Conservation (phyloP, 2,797 vertebrate genomes). For the Eptatretus atami region DNA sequence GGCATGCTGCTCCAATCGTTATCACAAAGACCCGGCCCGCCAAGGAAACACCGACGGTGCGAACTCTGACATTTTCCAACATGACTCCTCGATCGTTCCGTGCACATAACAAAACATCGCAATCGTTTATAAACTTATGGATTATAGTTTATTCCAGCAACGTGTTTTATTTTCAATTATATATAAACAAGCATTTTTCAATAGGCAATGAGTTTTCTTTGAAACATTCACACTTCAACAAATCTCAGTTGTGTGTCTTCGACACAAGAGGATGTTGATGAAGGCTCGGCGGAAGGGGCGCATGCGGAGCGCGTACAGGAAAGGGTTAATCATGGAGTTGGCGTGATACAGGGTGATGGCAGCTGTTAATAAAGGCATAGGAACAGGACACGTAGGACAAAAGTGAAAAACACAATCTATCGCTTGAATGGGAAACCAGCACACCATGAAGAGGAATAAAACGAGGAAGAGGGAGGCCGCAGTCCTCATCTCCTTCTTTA, state of each 20-base stretch:
- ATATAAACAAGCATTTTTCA: too few relatives aligned
- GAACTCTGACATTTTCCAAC: too few relatives aligned
- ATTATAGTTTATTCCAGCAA: too few relatives aligned
- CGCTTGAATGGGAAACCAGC: constrained; percentile 29
- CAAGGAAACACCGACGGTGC: too few relatives aligned
- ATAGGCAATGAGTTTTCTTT: too few relatives aligned
- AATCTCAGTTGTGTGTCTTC: neutral
- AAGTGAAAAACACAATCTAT: constrained; percentile 30
- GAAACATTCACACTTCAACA: too few relatives aligned
- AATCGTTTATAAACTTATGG: too few relatives aligned
- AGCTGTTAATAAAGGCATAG: constrained; percentile 17
- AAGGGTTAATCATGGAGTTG: constrained; percentile 25
- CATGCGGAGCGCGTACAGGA: constrained; percentile 24
- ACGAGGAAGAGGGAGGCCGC: constrained; percentile 24
- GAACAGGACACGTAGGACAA: constrained; percentile 16
- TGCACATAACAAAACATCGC: too few relatives aligned
- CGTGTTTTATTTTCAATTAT: too few relatives aligned
- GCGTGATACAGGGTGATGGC: constrained; percentile 30
- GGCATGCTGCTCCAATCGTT: too few relatives aligned
- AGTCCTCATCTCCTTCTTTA: constrained; percentile 19
- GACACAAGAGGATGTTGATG: constrained; percentile 11
- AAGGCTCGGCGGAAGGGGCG: constrained; percentile 22
- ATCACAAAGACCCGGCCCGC: too few relatives aligned
- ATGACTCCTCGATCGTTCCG: too few relatives aligned
- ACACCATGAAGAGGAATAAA: constrained; percentile 26